These are phyloP conservation scores for Unio delphinus DNA, from an alignment of 2,888 invertebrate species.

Conservation along the genomic window DNA sequence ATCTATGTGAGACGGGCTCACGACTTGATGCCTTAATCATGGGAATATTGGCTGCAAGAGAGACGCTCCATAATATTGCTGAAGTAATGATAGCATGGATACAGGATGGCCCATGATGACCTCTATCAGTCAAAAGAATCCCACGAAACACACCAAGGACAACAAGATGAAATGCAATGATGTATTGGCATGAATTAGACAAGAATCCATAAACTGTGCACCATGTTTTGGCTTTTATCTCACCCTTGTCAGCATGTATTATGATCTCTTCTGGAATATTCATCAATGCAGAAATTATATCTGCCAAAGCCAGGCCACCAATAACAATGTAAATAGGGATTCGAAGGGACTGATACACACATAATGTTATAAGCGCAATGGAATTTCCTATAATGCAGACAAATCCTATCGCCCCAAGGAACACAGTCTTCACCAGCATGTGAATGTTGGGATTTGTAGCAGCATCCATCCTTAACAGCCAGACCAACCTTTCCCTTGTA, in stretches of 20 bases:
- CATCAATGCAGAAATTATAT: slow-evolving; percentile 46
- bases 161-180: slow-evolving; percentile 56
- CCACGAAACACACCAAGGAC: slow-evolving; percentile 55
- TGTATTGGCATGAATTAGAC: slow-evolving; percentile 41
- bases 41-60: slow-evolving; percentile 49
- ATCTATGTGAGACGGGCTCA: slow-evolving; percentile 14
- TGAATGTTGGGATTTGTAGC: slow-evolving; percentile 25
- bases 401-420: slow-evolving; percentile 52
- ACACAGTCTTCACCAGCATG: slow-evolving; percentile 46
- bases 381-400: slow-evolving; percentile 56
- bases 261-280: slow-evolving; percentile 55
- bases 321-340: slow-evolving; percentile 53
- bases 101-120: slow-evolving; percentile 40
- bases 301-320: slow-evolving; percentile 52
- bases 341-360: slow-evolving; percentile 42
- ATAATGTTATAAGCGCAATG: slow-evolving; percentile 48
- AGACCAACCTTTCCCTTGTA: too few relatives aligned
- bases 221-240: slow-evolving; percentile 41
- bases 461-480: slow-evolving; percentile 7
- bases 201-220: slow-evolving; percentile 48
- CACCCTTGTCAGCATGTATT: slow-evolving; percentile 30
- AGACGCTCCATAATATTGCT: slow-evolving; percentile 43
- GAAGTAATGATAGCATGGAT: slow-evolving; percentile 45
- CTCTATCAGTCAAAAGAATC: slow-evolving; percentile 52
- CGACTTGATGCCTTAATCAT: slow-evolving; percentile 31